phyloP scores from a whole-genome alignment of 1,140 invertebrate species.

The Pseudomyrmex gracilis region DNA sequence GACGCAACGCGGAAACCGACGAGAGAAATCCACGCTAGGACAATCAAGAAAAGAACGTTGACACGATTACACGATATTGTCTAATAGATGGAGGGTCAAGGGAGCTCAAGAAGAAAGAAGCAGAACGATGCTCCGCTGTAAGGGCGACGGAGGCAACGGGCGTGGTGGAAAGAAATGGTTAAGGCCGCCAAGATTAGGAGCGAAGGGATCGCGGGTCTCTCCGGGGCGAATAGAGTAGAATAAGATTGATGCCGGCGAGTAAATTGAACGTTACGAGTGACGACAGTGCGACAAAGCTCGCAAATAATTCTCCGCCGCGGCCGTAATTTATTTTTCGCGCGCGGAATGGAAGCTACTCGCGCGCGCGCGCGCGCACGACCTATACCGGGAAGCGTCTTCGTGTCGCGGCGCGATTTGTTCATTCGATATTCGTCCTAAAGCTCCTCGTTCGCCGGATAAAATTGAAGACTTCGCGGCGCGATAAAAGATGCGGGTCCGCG shows the following conservation, averaged over 20 bases:
- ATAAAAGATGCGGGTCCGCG: constrained; percentile 8
- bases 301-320: constrained; percentile 66
- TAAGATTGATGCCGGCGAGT: constrained; percentile 75
- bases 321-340: constrained; percentile 72
- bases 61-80: constrained; percentile 65
- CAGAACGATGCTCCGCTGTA: not conserved
- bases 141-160: not conserved
- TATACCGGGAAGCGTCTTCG: constrained; percentile 36
- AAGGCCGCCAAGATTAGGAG: constrained; percentile 62
- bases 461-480: constrained; percentile 34
- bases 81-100: constrained; percentile 59
- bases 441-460: constrained; percentile 4
- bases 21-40: constrained; percentile 12
- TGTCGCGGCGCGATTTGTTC: constrained; percentile 42
- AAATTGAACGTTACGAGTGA: constrained; percentile 76
- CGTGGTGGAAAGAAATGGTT: constrained; percentile 48
- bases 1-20: constrained; percentile 12
- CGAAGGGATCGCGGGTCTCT: constrained; percentile 29
- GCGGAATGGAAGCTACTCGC: not conserved
- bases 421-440: constrained; percentile 37
- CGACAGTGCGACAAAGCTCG: constrained; percentile 72
- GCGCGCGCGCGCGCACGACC: not conserved
- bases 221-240: constrained; percentile 70
- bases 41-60: constrained; percentile 57
- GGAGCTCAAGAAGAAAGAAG: constrained; percentile 23